A percentile compares a stretch with the other conserved stretches of the same genome.
Conservation (phyloP, 2,113 vertebrate genomes). For the Charadrius vociferus region DNA sequence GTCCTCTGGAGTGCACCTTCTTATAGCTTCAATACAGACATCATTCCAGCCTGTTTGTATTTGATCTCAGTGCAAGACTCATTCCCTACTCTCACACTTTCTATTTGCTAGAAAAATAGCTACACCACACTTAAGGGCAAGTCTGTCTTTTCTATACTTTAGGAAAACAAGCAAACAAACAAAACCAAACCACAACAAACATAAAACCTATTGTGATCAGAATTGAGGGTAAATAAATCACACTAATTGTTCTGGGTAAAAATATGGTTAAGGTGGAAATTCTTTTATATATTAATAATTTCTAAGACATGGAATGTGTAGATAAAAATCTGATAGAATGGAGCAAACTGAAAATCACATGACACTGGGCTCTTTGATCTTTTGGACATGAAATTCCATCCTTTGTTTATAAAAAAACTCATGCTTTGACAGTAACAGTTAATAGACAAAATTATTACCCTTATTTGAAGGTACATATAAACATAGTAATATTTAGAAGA, state of each 20-base stretch:
- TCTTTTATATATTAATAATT: neutral
- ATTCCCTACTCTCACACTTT: neutral
- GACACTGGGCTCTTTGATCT: neutral
- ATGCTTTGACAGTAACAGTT: neutral
- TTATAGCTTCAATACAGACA: neutral
- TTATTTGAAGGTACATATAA: neutral
- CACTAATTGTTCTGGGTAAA: neutral
- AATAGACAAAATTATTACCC: neutral
- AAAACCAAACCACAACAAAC: neutral
- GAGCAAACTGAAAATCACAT: neutral
- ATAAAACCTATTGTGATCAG: neutral
- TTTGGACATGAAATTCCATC: neutral
- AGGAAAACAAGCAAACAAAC: neutral
- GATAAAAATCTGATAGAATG: neutral
- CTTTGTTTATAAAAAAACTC: neutral
- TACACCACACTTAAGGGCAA: rapidly evolving
- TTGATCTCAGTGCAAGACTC: neutral
- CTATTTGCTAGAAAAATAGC: neutral
- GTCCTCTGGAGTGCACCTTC: neutral
- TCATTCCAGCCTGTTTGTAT: neutral
- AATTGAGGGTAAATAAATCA: neutral
- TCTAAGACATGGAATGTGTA: neutral
- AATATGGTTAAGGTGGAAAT: neutral
- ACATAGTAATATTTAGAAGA: neutral
- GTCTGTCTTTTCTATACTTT: neutral